Conservation (phyloP, 2,888 invertebrate species). For the Sphaerophoria rueppellii region DNA sequence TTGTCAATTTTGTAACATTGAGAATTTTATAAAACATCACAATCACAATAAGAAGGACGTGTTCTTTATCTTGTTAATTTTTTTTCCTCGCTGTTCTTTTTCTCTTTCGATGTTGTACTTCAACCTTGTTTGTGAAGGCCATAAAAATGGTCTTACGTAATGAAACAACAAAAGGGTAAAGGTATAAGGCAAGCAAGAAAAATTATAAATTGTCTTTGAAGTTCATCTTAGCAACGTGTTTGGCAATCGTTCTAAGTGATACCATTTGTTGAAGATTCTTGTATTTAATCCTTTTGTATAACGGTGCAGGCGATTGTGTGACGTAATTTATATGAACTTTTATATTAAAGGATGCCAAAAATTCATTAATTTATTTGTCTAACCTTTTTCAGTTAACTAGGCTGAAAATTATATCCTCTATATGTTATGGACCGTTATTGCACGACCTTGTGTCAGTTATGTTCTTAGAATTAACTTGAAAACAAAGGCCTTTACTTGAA, state of each 20-base stretch:
- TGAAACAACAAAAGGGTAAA: conserved; percentile 3
- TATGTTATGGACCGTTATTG: neutral
- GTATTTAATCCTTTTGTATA: neutral
- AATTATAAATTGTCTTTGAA: neutral
- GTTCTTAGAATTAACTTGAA: too few relatives aligned
- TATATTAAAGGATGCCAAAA: neutral
- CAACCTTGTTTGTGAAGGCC: conserved; percentile 3
- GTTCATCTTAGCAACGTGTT: neutral
- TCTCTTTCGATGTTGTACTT: neutral
- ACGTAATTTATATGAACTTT: neutral
- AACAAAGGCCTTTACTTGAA: too few relatives aligned
- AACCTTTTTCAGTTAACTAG: neutral
- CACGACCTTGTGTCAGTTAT: neutral
- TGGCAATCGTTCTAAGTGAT: neutral
- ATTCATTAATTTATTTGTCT: conserved; percentile 13
- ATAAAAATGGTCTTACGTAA: conserved; percentile 12
- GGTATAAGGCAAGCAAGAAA: neutral
- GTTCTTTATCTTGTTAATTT: neutral
- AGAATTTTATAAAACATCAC: neutral
- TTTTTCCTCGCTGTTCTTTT: neutral
- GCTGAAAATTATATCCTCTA: neutral
- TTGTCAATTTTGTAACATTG: conserved; percentile 12
- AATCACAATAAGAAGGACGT: neutral
- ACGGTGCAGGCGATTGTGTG: neutral
- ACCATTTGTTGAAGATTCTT: neutral